Evolutionary conservation across 1,140 invertebrate species (phyloP), one percentile per base, ranked within the genome.

Genomic region (Drosophila arawakana): DNA sequence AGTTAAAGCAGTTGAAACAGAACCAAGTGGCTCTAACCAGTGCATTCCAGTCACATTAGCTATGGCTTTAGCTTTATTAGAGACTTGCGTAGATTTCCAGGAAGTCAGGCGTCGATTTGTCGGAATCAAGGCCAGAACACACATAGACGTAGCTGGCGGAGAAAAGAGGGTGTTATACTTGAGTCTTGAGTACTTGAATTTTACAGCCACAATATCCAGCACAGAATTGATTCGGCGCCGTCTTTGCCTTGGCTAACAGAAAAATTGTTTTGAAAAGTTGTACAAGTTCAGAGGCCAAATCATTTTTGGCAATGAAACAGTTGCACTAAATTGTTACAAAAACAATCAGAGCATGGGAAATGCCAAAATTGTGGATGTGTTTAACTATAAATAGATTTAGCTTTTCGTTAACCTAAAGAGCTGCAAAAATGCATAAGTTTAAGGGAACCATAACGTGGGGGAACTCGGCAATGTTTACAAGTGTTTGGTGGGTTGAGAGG

Each of bases 201-300:
- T 9, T 34, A 13, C 37, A 72, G 54, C 18, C 21, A 72, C 7
- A 35, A 44, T 49, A 43, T 41, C 37, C 47, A 13, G 25, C 25
- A 65, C 15, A 72, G 54, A 55, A 70, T 54, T 13, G 50, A 46
- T 63, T 69, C 52, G 71, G 52, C 70, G 63, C 70, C 74, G 68
- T 34, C 46, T 60, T 43, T 50, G 44, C 13, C 55, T 11, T 41
- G 55, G 35, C 34, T 8, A 8, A 4, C 13, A 73, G 60, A 39
- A 44, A n/a, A 52, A 73, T 68, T 59, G 59, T 55, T 44, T 30
- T 68, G 50, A 30, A 59, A 67, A 46, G 55, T 60, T 67, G n/a
- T 50, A 10, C 55, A 61, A 61, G 37, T 54, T 62, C 47, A 59
- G 37, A 66, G 62, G 70, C 46, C 63, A 60, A 54, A 43, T 9